A percentile compares a stretch with the other conserved stretches of the same genome.
These are phyloP conservation scores for Bagarius yarrelli DNA, from an alignment of 2,113 vertebrate genomes.

Conservation along the genomic window DNA sequence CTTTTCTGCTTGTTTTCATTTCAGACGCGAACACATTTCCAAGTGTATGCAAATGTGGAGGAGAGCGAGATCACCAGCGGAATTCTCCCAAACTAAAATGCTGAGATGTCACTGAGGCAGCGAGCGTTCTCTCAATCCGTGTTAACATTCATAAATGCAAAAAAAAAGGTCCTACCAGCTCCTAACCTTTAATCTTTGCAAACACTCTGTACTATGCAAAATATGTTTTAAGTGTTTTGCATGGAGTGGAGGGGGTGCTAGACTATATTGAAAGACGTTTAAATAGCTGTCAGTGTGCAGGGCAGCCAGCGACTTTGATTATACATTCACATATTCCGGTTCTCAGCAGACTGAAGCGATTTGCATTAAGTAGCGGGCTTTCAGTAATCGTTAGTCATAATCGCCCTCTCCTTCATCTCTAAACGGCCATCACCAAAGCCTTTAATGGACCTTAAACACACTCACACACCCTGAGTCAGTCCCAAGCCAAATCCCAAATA, in stretches of 20 bases:
- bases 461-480: not conserved
- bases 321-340: conserved; percentile 55
- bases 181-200: not conserved
- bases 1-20: not conserved
- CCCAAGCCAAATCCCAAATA: conserved; percentile 1
- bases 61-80: not conserved
- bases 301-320: conserved; percentile 46
- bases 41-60: not conserved
- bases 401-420: conserved; percentile 46
- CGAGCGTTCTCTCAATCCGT: not conserved
- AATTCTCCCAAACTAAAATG: not conserved
- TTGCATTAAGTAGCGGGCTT: conserved; percentile 54
- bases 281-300: not conserved
- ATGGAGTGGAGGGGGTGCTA: not conserved
- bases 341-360: conserved; percentile 43
- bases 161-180: not conserved
- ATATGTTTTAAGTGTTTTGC: not conserved
- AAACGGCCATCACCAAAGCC: conserved; percentile 20
- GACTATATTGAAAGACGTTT: conserved; percentile 10
- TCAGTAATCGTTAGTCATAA: conserved; percentile 57
- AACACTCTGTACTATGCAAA: not conserved
- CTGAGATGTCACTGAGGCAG: not conserved
- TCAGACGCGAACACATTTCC: not conserved
- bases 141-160: conserved; percentile 1
- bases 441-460: conserved; percentile 23